Conservation (phyloP, 2,113 vertebrate genomes). For the Hepsetus odoe region DNA sequence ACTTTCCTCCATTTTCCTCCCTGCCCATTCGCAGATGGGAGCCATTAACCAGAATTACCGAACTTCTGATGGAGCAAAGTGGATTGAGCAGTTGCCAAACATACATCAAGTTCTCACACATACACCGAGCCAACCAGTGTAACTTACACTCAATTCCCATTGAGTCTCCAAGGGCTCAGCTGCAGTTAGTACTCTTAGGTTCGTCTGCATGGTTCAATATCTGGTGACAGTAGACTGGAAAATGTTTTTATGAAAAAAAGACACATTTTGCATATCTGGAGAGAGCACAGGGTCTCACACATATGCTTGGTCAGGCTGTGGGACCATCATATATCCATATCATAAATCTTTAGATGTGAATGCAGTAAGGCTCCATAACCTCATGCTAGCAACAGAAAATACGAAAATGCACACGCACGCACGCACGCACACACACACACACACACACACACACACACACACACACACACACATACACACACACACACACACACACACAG, state of each 20-base stretch:
- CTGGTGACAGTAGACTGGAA: neutral
- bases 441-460: no score
- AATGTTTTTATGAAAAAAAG: neutral
- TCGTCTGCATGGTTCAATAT: neutral
- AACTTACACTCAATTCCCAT: neutral
- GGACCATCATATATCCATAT: no score
- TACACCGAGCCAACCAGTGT: neutral
- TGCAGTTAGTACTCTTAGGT: neutral
- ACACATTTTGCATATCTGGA: neutral
- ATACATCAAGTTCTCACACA: neutral
- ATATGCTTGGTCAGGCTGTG: no score
- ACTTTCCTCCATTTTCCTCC: neutral
- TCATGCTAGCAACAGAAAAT: no score
- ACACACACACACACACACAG: conserved; percentile 9
- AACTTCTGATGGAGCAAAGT: conserved; percentile 3
- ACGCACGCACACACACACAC: neutral
- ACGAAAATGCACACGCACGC: neutral
- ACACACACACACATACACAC: neutral
- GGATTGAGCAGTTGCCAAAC: conserved; percentile 2
- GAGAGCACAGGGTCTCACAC: neutral
- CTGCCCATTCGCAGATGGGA: neutral
- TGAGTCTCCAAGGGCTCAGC: no score
- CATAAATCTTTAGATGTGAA: no score
- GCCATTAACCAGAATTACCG: neutral
- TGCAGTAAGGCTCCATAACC: no score